Evolutionary conservation across 2,888 invertebrate species (phyloP).

Genomic region (Nephrotoma guestfalica): DNA sequence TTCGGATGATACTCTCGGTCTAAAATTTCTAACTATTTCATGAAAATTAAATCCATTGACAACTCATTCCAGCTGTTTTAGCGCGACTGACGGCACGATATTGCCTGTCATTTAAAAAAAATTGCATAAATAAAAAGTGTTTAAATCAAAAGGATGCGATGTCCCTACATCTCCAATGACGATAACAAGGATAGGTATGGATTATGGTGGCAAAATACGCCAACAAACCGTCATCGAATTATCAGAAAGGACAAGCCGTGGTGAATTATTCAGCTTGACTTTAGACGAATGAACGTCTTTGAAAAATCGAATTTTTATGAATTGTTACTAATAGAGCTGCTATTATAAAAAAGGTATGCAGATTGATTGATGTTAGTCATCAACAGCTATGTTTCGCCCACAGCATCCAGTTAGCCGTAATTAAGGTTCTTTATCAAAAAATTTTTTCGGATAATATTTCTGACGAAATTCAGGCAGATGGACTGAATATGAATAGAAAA

Average conservation of each 20-base stretch:
- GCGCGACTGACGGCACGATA: too few species aligned
- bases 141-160: too few species aligned
- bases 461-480: background rate
- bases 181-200: background rate
- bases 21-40: too few species aligned
- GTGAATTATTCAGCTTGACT: background rate
- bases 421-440: background rate
- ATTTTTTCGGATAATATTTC: background rate
- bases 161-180: too few species aligned
- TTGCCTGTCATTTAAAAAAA: too few species aligned
- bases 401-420: too few species aligned
- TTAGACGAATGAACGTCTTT: constrained; percentile 6
- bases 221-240: background rate
- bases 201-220: background rate
- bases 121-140: too few species aligned
- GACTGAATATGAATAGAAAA: background rate
- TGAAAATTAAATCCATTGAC: too few species aligned
- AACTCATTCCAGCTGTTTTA: too few species aligned
- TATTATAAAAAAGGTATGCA: background rate
- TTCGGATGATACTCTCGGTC: too few species aligned
- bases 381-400: background rate
- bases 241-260: background rate
- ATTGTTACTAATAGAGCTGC: background rate
- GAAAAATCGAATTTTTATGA: background rate
- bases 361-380: background rate